Percentiles rank a stretch among this genome's conserved stretches.
These are phyloP conservation scores for Choristoneura fumiferana DNA, from an alignment of 1,140 invertebrate species.

Conservation along the genomic window DNA sequence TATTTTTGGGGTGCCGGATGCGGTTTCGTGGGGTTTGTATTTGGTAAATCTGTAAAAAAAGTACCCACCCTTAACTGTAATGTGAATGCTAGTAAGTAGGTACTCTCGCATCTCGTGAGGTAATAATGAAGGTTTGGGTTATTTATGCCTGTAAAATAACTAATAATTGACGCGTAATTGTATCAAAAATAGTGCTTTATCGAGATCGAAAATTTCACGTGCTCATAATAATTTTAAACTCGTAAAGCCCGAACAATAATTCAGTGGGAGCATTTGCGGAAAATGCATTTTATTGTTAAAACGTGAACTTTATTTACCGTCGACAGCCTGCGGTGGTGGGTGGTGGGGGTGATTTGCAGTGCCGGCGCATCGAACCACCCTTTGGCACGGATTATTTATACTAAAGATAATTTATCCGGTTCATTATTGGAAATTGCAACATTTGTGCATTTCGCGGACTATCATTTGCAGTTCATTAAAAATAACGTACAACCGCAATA, in stretches of 20 bases:
- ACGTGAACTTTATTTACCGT: constrained; percentile 78
- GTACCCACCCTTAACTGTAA: constrained; percentile 22
- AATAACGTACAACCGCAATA: constrained; percentile 47
- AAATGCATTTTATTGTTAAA: constrained; percentile 79
- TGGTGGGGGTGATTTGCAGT: constrained; percentile 71
- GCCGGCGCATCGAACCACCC: constrained; percentile 71
- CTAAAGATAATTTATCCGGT: constrained; percentile 75
- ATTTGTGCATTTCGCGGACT: constrained; percentile 69
- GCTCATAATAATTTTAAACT: constrained; percentile 77
- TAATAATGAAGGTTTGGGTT: background rate
- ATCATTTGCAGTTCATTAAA: constrained; percentile 73
- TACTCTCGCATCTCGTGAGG: background rate
- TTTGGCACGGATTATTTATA: constrained; percentile 77
- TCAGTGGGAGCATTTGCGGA: constrained; percentile 77
- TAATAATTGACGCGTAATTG: constrained; percentile 6
- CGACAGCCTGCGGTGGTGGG: constrained; percentile 67
- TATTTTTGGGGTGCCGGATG: constrained; percentile 41
- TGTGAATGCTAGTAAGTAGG: constrained; percentile 4
- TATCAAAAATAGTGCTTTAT: constrained; percentile 70
- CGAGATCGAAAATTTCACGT: constrained; percentile 77
- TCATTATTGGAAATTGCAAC: constrained; percentile 76
- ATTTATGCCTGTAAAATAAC: no score
- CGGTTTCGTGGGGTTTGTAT: constrained; percentile 32
- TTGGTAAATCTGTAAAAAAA: constrained; percentile 43
- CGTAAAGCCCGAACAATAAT: constrained; percentile 75